Evolutionary conservation across 2,888 invertebrate genomes (phyloP).

Genomic region (Saturnia japonica): DNA sequence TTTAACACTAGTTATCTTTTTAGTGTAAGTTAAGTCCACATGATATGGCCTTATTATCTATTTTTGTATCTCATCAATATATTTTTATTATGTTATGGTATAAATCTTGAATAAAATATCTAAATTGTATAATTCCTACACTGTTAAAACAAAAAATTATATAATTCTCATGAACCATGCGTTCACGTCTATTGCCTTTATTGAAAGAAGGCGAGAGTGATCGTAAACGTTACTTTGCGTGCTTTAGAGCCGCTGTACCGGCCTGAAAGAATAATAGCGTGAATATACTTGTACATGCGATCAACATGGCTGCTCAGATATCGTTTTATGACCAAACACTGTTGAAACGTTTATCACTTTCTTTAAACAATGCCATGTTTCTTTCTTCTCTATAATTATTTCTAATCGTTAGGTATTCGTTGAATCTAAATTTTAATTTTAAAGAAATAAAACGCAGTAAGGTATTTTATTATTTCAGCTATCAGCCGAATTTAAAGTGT

Average conservation of each 20-base stretch:
- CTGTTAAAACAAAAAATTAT: background rate
- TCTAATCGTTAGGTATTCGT: background rate
- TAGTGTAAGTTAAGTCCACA: background rate
- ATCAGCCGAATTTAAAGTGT: background rate
- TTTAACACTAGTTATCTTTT: background rate
- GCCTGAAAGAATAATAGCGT: conserved; percentile 13
- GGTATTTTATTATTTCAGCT: background rate
- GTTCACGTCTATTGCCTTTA: background rate
- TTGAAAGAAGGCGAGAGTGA: conserved; percentile 8
- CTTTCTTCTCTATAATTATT: conserved; percentile 1
- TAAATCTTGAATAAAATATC: background rate
- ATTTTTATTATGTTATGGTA: background rate
- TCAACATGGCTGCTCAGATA: conserved; percentile 13
- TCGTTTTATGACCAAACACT: conserved; percentile 8
- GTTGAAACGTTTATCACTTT: conserved; percentile 39
- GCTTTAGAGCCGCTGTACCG: background rate
- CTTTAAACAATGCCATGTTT: conserved; percentile 35
- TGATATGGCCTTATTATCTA: too few relatives aligned
- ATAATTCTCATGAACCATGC: background rate
- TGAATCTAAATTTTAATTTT: background rate
- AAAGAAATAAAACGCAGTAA: background rate
- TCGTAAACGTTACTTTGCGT: conserved; percentile 9
- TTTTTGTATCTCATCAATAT: background rate
- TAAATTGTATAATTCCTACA: background rate
- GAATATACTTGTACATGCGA: conserved; percentile 14